Evolutionary conservation across 2,113 vertebrate genomes (phyloP).

Genomic region (Chlamydotis undulata): DNA sequence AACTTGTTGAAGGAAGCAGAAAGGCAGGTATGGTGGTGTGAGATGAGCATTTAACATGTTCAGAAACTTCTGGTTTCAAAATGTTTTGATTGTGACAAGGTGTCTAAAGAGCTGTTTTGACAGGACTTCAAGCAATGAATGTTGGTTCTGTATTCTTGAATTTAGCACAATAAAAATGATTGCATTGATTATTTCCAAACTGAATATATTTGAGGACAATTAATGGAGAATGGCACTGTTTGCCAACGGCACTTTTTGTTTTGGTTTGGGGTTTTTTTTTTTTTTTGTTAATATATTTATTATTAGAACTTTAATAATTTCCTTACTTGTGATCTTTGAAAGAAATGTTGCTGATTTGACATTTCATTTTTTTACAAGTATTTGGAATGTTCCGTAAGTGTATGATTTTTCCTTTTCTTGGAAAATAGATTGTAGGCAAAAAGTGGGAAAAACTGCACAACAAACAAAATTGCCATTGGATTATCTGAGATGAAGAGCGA

Average conservation of each 20-base stretch:
- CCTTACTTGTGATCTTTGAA: neutral
- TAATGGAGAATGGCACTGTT: neutral
- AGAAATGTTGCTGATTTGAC: neutral
- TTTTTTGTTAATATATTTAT: neutral
- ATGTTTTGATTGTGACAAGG: neutral
- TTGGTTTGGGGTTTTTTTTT: neutral
- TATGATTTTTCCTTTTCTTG: neutral
- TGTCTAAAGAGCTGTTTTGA: neutral
- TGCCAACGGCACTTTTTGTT: neutral
- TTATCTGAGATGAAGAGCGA: neutral
- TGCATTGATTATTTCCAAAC: neutral
- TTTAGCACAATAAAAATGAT: neutral
- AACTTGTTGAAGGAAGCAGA: conserved; percentile 92
- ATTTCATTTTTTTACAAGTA: neutral
- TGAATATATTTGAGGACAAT: neutral
- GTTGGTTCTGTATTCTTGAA: neutral
- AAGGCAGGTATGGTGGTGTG: conserved; percentile 83
- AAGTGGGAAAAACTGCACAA: neutral
- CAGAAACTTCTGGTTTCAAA: neutral
- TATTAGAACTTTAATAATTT: neutral
- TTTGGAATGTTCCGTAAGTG: neutral
- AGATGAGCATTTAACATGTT: neutral
- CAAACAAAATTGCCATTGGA: neutral
- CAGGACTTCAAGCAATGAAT: neutral
- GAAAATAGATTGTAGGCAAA: neutral